A percentile compares a stretch with the other conserved stretches of the same genome.
Evolutionary conservation across 2,797 vertebrate species (phyloP).

Genomic region (Enteromius paludinosus): DNA sequence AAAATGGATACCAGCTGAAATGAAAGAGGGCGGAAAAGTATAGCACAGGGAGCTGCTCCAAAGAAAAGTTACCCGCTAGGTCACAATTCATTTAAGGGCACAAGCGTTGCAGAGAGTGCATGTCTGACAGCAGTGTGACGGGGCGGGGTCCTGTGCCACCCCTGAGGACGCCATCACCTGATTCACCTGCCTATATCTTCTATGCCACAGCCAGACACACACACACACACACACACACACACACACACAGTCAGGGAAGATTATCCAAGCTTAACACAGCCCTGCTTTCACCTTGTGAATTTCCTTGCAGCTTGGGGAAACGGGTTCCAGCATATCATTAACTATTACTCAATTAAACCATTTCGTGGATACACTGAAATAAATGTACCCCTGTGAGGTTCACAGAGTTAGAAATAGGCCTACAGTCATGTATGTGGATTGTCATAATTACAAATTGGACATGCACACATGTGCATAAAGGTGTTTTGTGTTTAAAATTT

Average conservation of each 20-base stretch:
- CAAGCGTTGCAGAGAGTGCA: background rate
- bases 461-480: background rate
- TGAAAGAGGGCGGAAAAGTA: constrained; percentile 7
- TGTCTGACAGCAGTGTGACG: background rate
- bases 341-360: constrained; percentile 25
- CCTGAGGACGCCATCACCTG: background rate
- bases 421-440: background rate
- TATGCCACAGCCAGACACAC: constrained; percentile 16
- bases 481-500: background rate
- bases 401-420: too few relatives aligned
- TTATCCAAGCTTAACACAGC: constrained; percentile 31
- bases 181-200: background rate
- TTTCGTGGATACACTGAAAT: background rate
- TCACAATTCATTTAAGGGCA: constrained; percentile 23
- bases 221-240: constrained; percentile 13
- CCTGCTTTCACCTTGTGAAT: constrained; percentile 21
- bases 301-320: constrained; percentile 16
- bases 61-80: constrained; percentile 13
- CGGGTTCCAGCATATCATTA: constrained; percentile 30
- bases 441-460: background rate
- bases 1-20: background rate
- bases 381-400: background rate
- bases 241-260: background rate
- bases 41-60: constrained; percentile 1
- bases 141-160: background rate